Evolutionary conservation across 2,888 invertebrate species (phyloP).

Genomic region (Glaucopsyche alexis): DNA sequence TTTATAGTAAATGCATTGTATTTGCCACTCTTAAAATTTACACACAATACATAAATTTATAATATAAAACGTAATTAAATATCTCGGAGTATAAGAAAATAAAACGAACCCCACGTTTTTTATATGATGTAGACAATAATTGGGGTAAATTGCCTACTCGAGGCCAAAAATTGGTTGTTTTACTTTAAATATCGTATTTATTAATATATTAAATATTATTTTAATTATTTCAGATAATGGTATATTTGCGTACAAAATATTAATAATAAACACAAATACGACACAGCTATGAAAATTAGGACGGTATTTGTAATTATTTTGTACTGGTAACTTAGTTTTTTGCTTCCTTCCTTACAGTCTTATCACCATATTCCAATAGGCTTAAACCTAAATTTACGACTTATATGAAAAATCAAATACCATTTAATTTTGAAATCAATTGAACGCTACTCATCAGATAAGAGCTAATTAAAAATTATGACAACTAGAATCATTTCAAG

Average conservation of each 20-base stretch:
- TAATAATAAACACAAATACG: background rate
- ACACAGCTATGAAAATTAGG: background rate
- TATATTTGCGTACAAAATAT: background rate
- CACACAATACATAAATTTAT: no score
- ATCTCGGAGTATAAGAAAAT: no score
- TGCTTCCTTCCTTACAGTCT: background rate
- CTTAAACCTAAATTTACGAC: background rate
- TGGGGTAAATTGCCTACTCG: no score
- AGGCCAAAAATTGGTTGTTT: no score
- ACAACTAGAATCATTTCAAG: background rate
- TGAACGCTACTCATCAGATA: background rate
- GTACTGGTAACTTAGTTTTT: background rate
- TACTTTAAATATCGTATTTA: no score
- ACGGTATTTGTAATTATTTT: background rate
- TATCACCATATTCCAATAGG: background rate
- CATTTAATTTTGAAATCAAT: background rate
- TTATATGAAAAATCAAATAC: background rate
- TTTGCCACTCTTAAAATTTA: no score
- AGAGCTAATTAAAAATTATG: background rate
- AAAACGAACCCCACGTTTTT: no score
- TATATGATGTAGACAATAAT: no score
- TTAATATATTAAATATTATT: no score
- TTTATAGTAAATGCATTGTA: no score
- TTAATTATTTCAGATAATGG: no score
- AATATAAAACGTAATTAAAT: no score